Percentiles rank a stretch among this genome's conserved stretches.
These are phyloP conservation scores for Ariolimax columbianus DNA, from an alignment of 2,888 invertebrate genomes.

Conservation along the genomic window DNA sequence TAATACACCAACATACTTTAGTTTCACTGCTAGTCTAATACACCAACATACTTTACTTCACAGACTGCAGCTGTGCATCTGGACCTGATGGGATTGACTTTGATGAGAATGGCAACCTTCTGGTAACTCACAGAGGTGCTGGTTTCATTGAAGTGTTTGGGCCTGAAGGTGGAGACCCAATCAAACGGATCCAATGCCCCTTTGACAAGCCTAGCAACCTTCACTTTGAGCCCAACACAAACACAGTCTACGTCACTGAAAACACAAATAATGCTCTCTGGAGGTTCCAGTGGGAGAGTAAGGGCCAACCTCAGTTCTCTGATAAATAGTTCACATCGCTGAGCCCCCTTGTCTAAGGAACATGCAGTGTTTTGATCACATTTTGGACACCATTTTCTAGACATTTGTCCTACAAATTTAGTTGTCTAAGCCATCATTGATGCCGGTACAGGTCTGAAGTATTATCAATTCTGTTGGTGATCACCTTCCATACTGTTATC, in stretches of 20 bases:
- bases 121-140: constrained; percentile 74
- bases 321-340: constrained; percentile 55
- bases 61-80: constrained; percentile 57
- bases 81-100: constrained; percentile 77
- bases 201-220: constrained; percentile 72
- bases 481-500: no score
- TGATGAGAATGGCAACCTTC: constrained; percentile 71
- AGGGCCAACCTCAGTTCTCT: constrained; percentile 72
- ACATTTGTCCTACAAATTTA: no score
- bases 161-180: constrained; percentile 66
- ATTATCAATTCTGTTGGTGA: no score
- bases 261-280: constrained; percentile 72
- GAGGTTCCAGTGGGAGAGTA: constrained; percentile 73
- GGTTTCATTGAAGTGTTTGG: constrained; percentile 73
- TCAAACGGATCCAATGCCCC: constrained; percentile 70
- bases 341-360: background rate
- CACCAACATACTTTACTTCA: background rate
- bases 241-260: constrained; percentile 72
- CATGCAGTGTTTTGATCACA: no score
- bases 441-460: no score
- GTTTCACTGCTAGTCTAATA: no score
- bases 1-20: no score
- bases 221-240: constrained; percentile 70
- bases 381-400: no score
- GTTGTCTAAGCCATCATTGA: no score